These are phyloP conservation scores for Brevimyrus niger DNA, from an alignment of 2,113 vertebrate species.

Conservation along the genomic window DNA sequence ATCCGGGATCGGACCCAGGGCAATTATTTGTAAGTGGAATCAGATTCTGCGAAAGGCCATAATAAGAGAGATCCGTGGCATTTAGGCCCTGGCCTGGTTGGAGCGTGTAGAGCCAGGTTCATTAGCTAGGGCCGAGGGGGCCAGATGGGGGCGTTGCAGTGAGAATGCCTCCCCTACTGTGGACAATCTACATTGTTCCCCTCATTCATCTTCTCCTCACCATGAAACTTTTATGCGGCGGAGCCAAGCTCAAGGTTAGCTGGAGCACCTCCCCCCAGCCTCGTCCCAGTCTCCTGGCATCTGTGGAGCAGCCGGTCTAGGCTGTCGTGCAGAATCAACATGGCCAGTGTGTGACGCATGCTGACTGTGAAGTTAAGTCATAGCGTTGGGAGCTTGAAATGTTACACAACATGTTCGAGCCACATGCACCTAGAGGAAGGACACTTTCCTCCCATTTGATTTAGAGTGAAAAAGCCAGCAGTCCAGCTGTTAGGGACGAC, in stretches of 20 bases:
- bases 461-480: background rate
- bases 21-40: slow-evolving; percentile 15
- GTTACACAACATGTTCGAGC: background rate
- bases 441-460: background rate
- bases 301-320: background rate
- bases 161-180: background rate
- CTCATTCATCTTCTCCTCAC: background rate
- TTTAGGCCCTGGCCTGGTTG: background rate
- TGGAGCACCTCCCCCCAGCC: background rate
- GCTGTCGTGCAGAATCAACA: background rate
- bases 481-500: background rate
- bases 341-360: background rate
- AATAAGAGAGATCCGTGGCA: background rate
- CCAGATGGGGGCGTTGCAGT: background rate
- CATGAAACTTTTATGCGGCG: background rate
- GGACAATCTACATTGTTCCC: background rate
- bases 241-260: background rate
- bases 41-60: background rate
- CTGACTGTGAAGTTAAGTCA: background rate
- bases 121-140: background rate
- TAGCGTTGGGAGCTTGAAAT: background rate
- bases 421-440: background rate
- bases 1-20: background rate
- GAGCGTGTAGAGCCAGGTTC: background rate
- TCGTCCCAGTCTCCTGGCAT: background rate